These are phyloP conservation scores for Zaprionus capensis DNA, from an alignment of 1,140 invertebrate genomes.

Conservation along the genomic window DNA sequence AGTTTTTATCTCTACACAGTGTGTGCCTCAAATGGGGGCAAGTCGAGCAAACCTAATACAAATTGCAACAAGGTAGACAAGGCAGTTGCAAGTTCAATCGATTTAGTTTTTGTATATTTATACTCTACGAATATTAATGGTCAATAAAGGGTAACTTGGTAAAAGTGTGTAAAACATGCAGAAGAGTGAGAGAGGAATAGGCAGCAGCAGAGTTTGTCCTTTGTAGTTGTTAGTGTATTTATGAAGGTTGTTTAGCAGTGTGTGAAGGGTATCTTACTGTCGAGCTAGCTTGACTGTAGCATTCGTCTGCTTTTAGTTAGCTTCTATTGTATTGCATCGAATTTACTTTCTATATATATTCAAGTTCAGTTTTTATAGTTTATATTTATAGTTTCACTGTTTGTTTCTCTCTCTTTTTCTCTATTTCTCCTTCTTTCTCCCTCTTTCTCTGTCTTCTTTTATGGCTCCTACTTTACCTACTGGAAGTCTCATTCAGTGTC, in stretches of 20 bases:
- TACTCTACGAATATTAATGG: too few species aligned
- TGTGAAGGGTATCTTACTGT: too few species aligned
- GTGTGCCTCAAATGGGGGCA: slow-evolving; percentile 13
- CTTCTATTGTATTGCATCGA: background rate
- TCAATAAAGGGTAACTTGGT: too few species aligned
- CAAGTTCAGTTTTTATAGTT: background rate
- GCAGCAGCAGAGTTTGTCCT: too few species aligned
- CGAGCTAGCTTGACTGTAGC: too few species aligned
- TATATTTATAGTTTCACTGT: background rate
- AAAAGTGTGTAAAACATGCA: too few species aligned
- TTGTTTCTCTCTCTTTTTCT: background rate
- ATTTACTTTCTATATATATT: background rate
- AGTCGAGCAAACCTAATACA: slow-evolving; percentile 11
- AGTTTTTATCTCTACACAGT: slow-evolving; percentile 41
- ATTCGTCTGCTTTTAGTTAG: too few species aligned
- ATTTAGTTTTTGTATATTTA: background rate
- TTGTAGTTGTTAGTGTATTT: too few species aligned
- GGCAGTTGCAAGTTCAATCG: background rate
- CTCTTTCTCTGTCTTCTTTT: background rate
- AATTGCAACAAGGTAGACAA: slow-evolving; percentile 21
- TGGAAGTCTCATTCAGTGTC: background rate
- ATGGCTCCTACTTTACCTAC: background rate
- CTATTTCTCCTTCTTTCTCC: background rate
- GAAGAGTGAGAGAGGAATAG: too few species aligned
- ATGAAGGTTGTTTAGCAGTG: too few species aligned